Conservation (phyloP, 2,113 vertebrate species). For the Mustela nigripes region DNA sequence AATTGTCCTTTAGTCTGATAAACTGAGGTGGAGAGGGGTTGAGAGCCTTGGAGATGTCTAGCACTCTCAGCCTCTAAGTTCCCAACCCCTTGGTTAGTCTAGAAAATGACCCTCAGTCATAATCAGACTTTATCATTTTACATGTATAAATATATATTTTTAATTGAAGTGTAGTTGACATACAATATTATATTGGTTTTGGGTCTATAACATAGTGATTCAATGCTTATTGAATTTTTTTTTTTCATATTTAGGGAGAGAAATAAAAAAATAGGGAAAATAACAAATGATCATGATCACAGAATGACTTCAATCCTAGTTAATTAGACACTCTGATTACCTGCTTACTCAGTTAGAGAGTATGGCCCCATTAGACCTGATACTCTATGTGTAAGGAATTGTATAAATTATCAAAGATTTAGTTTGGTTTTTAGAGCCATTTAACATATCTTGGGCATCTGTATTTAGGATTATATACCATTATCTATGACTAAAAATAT, state of each 20-base stretch:
- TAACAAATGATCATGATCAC: not conserved
- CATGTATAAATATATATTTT: not conserved
- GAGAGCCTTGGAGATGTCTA: not conserved
- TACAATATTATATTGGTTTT: not conserved
- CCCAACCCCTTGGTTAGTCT: not conserved
- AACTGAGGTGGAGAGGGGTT: not conserved
- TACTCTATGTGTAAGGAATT: not conserved
- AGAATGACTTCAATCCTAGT: not conserved
- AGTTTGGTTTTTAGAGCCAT: constrained; percentile 28
- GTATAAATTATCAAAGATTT: constrained; percentile 7
- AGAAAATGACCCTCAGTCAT: constrained; percentile 10
- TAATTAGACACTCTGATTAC: constrained; percentile 4
- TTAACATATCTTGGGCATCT: constrained; percentile 24
- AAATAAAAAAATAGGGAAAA: constrained; percentile 4
- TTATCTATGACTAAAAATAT: constrained; percentile 44
- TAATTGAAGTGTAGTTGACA: not conserved
- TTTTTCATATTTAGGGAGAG: constrained; percentile 16
- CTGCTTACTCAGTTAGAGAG: constrained; percentile 30
- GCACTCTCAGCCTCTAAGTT: not conserved
- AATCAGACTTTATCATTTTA: constrained; percentile 1
- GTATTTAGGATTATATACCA: constrained; percentile 18
- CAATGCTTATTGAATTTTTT: not conserved
- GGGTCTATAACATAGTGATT: not conserved
- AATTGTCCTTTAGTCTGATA: not conserved
- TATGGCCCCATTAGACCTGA: not conserved